Percentiles rank a stretch among this genome's conserved stretches.
Evolutionary conservation across 2,797 vertebrate species (phyloP).

Genomic region (Mormyrus hasselquistii): DNA sequence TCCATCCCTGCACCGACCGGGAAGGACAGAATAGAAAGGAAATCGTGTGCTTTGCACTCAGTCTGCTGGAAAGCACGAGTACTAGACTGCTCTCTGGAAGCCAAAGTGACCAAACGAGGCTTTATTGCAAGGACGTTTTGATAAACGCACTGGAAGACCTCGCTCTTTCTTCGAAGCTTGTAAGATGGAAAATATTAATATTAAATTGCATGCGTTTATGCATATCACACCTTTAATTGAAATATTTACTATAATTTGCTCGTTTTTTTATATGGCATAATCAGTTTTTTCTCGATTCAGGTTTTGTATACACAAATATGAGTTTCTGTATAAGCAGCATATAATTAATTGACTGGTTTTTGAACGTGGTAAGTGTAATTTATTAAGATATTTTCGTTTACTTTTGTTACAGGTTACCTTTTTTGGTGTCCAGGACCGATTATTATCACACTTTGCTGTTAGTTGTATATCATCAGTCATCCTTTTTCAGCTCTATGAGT

Average conservation of each 20-base stretch:
- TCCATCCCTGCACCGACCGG: background rate
- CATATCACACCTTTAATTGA: background rate
- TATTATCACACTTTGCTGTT: conserved; percentile 73
- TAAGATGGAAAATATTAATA: conserved; percentile 40
- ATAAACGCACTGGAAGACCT: conserved; percentile 37
- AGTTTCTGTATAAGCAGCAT: background rate
- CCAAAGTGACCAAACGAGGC: conserved; percentile 19
- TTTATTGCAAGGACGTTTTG: conserved; percentile 30
- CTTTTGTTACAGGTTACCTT: conserved; percentile 56
- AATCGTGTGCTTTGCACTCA: conserved; percentile 58
- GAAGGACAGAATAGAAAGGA: conserved; percentile 26
- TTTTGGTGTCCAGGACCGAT: conserved; percentile 55
- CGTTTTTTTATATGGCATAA: background rate
- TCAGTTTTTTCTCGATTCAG: background rate
- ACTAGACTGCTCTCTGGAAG: conserved; percentile 37
- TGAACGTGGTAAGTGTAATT: background rate
- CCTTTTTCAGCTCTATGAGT: conserved; percentile 53
- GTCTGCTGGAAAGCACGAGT: conserved; percentile 60
- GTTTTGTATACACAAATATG: background rate
- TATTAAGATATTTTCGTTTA: background rate
- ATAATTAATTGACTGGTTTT: background rate
- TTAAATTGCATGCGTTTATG: background rate
- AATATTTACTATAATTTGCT: background rate
- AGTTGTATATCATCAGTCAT: conserved; percentile 64
- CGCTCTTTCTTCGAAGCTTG: conserved; percentile 50